phyloP scores from a whole-genome alignment of 2,888 invertebrate species.

The Hybos culiciformis region DNA sequence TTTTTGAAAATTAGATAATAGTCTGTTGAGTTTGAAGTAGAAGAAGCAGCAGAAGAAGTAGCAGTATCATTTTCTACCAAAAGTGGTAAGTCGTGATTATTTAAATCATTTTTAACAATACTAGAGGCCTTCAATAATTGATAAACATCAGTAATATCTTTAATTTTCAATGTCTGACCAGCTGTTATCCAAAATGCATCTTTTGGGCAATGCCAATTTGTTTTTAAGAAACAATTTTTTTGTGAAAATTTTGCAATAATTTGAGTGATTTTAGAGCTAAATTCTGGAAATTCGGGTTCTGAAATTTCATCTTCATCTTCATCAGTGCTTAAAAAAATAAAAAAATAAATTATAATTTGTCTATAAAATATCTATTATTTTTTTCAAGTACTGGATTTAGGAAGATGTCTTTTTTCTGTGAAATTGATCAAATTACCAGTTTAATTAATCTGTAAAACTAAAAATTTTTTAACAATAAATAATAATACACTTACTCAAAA shows the following conservation, averaged over 20 bases:
- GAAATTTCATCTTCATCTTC: constrained; percentile 9
- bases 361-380: too few species aligned
- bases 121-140: constrained; percentile 17
- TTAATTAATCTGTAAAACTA: too few species aligned
- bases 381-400: too few species aligned
- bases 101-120: constrained; percentile 14
- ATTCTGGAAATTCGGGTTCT: constrained; percentile 15
- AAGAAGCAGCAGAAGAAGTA: neutral
- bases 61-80: neutral
- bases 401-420: too few species aligned
- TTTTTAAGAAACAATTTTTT: constrained; percentile 15
- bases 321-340: too few species aligned
- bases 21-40: neutral
- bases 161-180: constrained; percentile 14
- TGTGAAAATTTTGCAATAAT: constrained; percentile 8
- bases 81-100: neutral
- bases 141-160: constrained; percentile 16
- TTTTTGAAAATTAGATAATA: constrained; percentile 14
- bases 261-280: constrained; percentile 11
- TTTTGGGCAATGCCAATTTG: constrained; percentile 17
- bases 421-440: too few species aligned
- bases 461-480: too few species aligned
- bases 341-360: too few species aligned
- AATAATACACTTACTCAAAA: too few species aligned
- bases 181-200: constrained; percentile 18